These are phyloP conservation scores for Autographa gamma DNA, from an alignment of 2,888 invertebrate species.

Conservation along the genomic window DNA sequence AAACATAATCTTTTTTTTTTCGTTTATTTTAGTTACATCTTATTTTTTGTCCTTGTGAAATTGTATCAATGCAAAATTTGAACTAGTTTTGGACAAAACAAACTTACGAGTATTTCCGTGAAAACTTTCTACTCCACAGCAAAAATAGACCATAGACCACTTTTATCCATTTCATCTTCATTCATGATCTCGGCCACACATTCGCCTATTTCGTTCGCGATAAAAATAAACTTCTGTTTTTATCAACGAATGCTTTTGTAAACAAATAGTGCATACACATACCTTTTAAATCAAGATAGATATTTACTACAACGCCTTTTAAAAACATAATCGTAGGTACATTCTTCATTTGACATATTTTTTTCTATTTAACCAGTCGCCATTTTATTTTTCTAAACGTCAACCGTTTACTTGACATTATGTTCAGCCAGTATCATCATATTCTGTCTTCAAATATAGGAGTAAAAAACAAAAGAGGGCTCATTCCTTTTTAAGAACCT, in stretches of 20 bases:
- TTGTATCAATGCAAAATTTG: constrained; percentile 8
- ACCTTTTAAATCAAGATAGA: no score
- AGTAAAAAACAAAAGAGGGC: no score
- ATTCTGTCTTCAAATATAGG: no score
- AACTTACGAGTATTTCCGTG: constrained; percentile 22
- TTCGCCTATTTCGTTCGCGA: not conserved
- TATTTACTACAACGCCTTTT: not conserved
- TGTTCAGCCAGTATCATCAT: no score
- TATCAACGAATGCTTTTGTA: not conserved
- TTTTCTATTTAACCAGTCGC: no score
- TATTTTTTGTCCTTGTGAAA: not conserved
- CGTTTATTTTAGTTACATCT: not conserved
- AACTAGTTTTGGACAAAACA: constrained; percentile 8
- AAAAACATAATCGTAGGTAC: not conserved
- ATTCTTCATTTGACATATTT: no score
- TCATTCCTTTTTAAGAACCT: no score
- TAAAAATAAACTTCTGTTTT: constrained; percentile 8
- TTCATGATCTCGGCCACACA: constrained; percentile 10
- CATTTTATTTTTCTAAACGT: no score
- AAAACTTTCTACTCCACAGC: constrained; percentile 23
- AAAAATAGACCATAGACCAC: constrained; percentile 24
- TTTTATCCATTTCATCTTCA: constrained; percentile 21
- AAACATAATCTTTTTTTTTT: no score
- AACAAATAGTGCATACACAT: not conserved
- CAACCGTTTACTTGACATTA: no score